Evolutionary conservation across 2,113 vertebrate species (phyloP).

Genomic region (Nipponia nippon): DNA sequence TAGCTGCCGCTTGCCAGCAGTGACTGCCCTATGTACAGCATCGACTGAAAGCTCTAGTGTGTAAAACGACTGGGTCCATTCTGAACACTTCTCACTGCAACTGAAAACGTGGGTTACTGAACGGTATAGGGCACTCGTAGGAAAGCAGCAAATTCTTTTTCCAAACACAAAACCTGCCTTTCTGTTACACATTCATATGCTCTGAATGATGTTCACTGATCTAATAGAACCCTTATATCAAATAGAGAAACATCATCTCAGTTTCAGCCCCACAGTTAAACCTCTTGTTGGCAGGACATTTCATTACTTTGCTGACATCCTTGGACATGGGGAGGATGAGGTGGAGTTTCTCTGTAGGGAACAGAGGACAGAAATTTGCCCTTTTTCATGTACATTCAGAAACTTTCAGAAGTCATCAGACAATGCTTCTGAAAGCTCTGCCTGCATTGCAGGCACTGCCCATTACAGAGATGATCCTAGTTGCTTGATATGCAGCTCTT

Average conservation of each 20-base stretch:
- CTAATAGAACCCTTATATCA: neutral
- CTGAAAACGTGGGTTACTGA: neutral
- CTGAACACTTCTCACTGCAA: neutral
- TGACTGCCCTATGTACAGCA: neutral
- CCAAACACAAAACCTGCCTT: neutral
- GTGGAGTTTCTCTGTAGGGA: neutral
- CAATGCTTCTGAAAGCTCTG: neutral
- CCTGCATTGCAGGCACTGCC: neutral
- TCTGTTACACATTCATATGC: neutral
- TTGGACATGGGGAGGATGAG: neutral
- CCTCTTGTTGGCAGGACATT: neutral
- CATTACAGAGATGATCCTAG: neutral
- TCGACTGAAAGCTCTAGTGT: neutral
- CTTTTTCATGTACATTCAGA: neutral
- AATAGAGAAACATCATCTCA: neutral
- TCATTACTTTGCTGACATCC: neutral
- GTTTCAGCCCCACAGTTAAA: neutral
- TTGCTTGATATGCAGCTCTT: neutral
- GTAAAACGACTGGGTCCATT: neutral
- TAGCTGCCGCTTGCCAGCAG: neutral
- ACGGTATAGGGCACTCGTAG: neutral
- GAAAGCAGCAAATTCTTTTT: neutral
- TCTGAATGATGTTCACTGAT: neutral
- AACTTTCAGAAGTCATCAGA: neutral
- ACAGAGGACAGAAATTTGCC: neutral